These are phyloP conservation scores for Scolanthus callimorphus DNA, from an alignment of 92 coral and sea anemone species.

Conservation along the genomic window DNA sequence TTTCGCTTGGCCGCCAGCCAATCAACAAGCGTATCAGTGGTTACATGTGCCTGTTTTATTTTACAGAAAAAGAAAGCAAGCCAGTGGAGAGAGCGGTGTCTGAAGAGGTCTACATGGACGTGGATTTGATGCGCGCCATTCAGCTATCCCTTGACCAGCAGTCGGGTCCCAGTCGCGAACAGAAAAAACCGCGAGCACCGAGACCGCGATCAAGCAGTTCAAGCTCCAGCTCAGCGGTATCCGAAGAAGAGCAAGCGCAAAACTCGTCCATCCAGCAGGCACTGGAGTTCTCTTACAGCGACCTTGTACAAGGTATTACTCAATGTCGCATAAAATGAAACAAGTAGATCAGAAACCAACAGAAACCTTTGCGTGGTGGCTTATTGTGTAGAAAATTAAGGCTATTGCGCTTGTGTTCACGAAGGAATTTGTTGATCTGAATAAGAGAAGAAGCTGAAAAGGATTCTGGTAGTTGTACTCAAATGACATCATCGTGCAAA, in stretches of 20 bases:
- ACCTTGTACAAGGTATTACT: constrained; percentile 29
- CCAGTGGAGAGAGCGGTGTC: constrained; percentile 18
- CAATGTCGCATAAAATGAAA: no score
- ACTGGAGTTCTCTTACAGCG: constrained; percentile 72
- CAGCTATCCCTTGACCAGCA: constrained; percentile 65
- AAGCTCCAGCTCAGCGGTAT: constrained; percentile 66
- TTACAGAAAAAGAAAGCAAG: constrained; percentile 1
- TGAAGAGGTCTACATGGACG: constrained; percentile 42
- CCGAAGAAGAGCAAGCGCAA: constrained; percentile 39
- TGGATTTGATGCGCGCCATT: constrained; percentile 71
- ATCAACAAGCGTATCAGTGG: no score
- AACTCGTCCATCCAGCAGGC: constrained; percentile 75
- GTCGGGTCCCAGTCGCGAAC: constrained; percentile 21
- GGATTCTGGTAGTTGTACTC: no score
- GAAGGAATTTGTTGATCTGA: no score
- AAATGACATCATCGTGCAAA: no score
- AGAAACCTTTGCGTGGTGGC: no score
- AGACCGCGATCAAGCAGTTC: constrained; percentile 16
- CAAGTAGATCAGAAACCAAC: no score
- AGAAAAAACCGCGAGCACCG: constrained; percentile 14
- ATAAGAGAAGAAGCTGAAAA: no score
- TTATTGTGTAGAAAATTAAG: no score
- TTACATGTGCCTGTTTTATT: not conserved
- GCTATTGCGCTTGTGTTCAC: not conserved
- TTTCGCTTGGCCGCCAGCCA: no score